Conservation (phyloP, 2,113 vertebrate species). For the Tragelaphus scriptus region DNA sequence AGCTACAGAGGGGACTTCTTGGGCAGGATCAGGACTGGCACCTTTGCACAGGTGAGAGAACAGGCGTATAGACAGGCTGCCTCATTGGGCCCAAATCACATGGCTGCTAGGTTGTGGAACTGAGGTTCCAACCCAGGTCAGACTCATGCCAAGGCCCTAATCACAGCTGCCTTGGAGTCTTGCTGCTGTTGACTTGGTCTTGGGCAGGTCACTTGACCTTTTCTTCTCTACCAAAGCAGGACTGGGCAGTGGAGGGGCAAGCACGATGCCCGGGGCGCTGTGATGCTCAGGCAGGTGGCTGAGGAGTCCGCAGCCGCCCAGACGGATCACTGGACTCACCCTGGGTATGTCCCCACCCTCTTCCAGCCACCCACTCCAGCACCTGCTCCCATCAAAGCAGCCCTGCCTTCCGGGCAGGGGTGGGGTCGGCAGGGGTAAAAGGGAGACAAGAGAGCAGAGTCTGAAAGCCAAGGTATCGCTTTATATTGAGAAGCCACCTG, state of each 20-base stretch:
- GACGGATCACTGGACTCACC: neutral
- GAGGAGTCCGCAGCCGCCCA: neutral
- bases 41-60: neutral
- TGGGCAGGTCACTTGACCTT: neutral
- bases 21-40: neutral
- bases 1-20: too few relatives aligned
- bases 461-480: neutral
- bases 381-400: neutral
- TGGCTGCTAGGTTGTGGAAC: neutral
- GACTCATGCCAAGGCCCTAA: neutral
- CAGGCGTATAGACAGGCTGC: neutral
- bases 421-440: fast-evolving
- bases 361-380: neutral
- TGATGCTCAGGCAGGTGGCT: neutral
- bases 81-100: neutral
- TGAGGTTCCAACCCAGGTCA: neutral
- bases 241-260: neutral
- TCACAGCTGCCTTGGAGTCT: neutral
- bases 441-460: neutral
- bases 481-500: neutral
- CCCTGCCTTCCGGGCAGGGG: neutral
- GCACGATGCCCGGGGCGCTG: too few relatives aligned
- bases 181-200: neutral
- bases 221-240: neutral
- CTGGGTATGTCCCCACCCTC: neutral